Conservation (phyloP, 2,113 vertebrate species). For the Urocitellus parryii region DNA sequence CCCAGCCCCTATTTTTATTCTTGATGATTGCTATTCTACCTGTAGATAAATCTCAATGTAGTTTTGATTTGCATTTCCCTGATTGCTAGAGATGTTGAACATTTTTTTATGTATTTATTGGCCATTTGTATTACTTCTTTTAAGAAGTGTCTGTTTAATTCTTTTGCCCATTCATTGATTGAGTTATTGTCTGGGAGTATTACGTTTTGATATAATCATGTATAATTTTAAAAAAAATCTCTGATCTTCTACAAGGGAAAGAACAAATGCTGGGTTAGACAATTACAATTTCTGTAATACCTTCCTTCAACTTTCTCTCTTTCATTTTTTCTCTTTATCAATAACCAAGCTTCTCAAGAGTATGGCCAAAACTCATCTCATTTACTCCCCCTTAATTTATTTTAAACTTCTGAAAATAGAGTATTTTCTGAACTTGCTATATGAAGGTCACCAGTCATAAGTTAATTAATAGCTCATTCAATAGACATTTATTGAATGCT, state of each 20-base stretch:
- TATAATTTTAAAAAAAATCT: not conserved
- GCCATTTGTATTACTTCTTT: too few species aligned
- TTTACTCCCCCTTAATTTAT: not conserved
- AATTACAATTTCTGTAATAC: not conserved
- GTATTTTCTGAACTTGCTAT: slow-evolving; percentile 28
- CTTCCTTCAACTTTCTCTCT: not conserved
- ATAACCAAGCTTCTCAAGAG: not conserved
- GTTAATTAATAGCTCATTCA: slow-evolving; percentile 28
- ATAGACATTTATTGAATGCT: not conserved
- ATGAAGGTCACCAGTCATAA: not conserved
- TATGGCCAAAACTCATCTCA: not conserved
- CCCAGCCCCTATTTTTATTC: too few species aligned
- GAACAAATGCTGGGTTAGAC: not conserved
- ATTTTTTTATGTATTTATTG: too few species aligned
- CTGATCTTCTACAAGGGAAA: not conserved
- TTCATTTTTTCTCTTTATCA: slow-evolving; percentile 6
- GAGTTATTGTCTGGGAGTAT: too few species aligned
- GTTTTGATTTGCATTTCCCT: too few species aligned
- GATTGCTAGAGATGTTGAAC: too few species aligned
- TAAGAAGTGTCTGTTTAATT: too few species aligned
- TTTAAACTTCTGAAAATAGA: not conserved
- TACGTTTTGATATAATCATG: not conserved
- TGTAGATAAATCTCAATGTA: too few species aligned
- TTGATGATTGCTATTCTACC: too few species aligned
- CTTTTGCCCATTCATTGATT: too few species aligned